phyloP scores from a whole-genome alignment of 2,797 vertebrate genomes.

The Liasis olivaceus region DNA sequence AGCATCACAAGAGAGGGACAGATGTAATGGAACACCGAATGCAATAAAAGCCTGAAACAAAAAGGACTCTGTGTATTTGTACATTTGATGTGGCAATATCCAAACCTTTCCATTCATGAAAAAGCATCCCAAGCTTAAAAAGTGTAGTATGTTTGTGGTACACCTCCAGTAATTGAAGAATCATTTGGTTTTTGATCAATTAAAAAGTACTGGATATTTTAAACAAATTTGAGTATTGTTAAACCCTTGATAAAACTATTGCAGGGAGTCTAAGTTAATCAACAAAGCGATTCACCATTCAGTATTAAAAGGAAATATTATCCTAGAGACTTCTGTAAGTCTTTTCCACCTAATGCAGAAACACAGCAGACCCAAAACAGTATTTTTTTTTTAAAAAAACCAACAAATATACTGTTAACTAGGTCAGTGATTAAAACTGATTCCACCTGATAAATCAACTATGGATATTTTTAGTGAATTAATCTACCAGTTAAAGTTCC shows the following conservation, averaged over 20 bases:
- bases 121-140: not conserved
- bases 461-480: not conserved
- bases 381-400: not conserved
- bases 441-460: not conserved
- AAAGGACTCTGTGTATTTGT: conserved; percentile 26
- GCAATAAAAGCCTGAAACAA: conserved; percentile 62
- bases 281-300: not conserved
- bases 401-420: not conserved
- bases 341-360: not conserved
- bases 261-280: not conserved
- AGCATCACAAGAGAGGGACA: conserved; percentile 14
- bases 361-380: not conserved
- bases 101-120: not conserved
- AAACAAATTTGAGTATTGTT: not conserved
- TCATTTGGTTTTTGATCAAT: not conserved
- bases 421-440: not conserved
- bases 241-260: not conserved
- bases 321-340: not conserved
- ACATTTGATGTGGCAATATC: not conserved
- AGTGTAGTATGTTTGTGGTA: not conserved
- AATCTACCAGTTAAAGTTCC: not conserved
- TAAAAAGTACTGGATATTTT: not conserved
- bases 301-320: not conserved
- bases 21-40: conserved; percentile 58
- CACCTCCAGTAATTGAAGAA: not conserved